A percentile compares a stretch with the other conserved stretches of the same genome.
These are phyloP conservation scores for Drosophila tani DNA, from an alignment of 1,140 invertebrate species.

Conservation along the genomic window DNA sequence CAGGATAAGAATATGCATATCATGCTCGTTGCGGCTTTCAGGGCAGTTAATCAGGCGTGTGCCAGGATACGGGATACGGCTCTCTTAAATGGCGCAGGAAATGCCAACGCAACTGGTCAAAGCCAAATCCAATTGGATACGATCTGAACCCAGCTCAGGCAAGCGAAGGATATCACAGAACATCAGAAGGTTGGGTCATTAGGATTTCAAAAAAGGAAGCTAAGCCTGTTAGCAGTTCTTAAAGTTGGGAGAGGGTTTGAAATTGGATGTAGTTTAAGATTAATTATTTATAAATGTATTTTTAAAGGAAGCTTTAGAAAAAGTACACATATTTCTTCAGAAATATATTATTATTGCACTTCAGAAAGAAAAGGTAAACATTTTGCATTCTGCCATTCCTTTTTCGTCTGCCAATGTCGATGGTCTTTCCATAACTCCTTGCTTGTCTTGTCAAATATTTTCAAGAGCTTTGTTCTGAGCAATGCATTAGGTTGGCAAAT, in stretches of 20 bases:
- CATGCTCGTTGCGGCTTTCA: slow-evolving; percentile 55
- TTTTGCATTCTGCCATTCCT: neutral
- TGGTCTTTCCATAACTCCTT: slow-evolving; percentile 8
- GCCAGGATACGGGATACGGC: slow-evolving; percentile 71
- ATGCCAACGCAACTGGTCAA: slow-evolving; percentile 54
- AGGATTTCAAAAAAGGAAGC: slow-evolving; percentile 29
- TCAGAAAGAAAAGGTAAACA: neutral
- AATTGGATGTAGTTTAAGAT: neutral
- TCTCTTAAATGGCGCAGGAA: slow-evolving; percentile 67
- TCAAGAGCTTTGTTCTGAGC: slow-evolving; percentile 5
- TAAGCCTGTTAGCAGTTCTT: slow-evolving; percentile 16
- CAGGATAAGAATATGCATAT: slow-evolving; percentile 55
- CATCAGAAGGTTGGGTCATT: slow-evolving; percentile 21
- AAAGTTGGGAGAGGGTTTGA: neutral
- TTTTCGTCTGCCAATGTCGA: slow-evolving; percentile 9
- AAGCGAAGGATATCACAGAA: slow-evolving; percentile 7
- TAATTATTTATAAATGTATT: neutral
- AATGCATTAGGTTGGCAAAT: slow-evolving; percentile 36
- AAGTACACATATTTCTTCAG: no score
- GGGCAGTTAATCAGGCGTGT: slow-evolving; percentile 42
- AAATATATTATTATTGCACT: neutral
- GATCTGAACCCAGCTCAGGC: slow-evolving; percentile 14
- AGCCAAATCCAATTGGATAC: slow-evolving; percentile 30
- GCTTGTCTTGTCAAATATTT: slow-evolving; percentile 5
- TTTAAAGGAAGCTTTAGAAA: no score